Base-by-base conservation (phyloP, 2,888 invertebrate genomes). In the Chalcosyrphus nemorum region DNA sequence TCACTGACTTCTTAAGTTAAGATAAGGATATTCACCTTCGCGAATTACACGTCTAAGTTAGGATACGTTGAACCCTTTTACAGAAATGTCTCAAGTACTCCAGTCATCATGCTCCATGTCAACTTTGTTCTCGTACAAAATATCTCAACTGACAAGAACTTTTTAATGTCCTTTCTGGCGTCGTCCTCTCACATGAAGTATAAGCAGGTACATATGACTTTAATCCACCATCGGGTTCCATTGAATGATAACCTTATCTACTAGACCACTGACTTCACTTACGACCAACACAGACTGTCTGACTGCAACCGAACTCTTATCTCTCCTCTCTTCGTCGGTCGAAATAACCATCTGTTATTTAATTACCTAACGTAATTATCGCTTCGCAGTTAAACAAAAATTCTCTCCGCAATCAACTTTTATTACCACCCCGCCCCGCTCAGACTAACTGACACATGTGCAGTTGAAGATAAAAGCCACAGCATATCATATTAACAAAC, bases 321-420 rank as follows among this genome's bases (percentile, higher is more conserved):
- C 9, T 32, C 29, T 13, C 9, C 6, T 41, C 41, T 59, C 59
- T 13, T 3, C 11, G 32, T 29, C 27, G 15, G 52, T 54, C 21
- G 24, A n/a, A n/a, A 19, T 5, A 32, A 19, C 17, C 63, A 21
- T 47, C 63, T 21, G 27, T 29, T 35, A 71, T 71, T 50, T 57
- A 59, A 59, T 71, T 71, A 59, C 47, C 38, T 24, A n/a, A 19
- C 50, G 71, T 71, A 59, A 59, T 71, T 61, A 65, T 56, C 43
- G 35, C 54, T 45, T 35, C 54, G 35, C 65, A 65, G 27, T 63
- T 61, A 43, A 65, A 65, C 19, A 50, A 66, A n/a, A 59, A 41
- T 75, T 57, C 50, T 19, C 38, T 13, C 15, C 11, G 52, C 21
- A 66, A 66, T 75, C 29, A 57, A 57, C 29, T 50, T 59, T 66